Conservation (phyloP, 2,797 vertebrate genomes). For the Austrolebias charrua region DNA sequence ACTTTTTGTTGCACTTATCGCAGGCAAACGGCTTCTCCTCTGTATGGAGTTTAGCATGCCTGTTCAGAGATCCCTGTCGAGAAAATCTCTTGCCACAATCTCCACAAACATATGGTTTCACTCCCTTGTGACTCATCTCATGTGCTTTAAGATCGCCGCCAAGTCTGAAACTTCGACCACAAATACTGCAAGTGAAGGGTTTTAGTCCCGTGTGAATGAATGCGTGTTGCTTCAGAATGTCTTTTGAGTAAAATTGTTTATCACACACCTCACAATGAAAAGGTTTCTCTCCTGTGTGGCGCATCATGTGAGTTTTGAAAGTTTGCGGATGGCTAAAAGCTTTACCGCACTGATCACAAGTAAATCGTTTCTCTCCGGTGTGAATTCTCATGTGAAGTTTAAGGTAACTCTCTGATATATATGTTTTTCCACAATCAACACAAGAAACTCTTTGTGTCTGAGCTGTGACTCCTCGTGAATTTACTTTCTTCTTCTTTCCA, state of each 20-base stretch:
- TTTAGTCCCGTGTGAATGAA: slow-evolving; percentile 6
- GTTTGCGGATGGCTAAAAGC: neutral
- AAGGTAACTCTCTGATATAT: neutral
- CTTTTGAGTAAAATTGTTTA: neutral
- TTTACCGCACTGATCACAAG: slow-evolving; percentile 3
- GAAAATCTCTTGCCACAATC: slow-evolving; percentile 1
- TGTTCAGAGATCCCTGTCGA: slow-evolving; percentile 1
- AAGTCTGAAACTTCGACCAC: slow-evolving; percentile 3
- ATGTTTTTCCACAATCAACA: slow-evolving; percentile 13
- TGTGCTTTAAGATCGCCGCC: neutral
- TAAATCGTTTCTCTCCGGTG: neutral
- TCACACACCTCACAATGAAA: slow-evolving; percentile 5
- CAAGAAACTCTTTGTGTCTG: neutral
- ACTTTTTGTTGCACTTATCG: slow-evolving; percentile 1
- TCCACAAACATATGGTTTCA: slow-evolving; percentile 2
- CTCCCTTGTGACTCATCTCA: slow-evolving; percentile 1
- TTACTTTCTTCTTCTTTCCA: neutral
- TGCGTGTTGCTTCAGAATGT: slow-evolving; percentile 5
- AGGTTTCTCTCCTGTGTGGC: slow-evolving; percentile 4
- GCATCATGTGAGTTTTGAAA: slow-evolving; percentile 3
- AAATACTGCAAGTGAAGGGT: slow-evolving; percentile 10
- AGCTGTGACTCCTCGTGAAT: too few species aligned
- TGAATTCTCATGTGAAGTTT: neutral
- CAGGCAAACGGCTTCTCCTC: slow-evolving; percentile 16
- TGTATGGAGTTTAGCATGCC: slow-evolving; percentile 1